Base-by-base conservation (phyloP, 1,140 invertebrate species). In the Mizuhopecten yessoensis region DNA sequence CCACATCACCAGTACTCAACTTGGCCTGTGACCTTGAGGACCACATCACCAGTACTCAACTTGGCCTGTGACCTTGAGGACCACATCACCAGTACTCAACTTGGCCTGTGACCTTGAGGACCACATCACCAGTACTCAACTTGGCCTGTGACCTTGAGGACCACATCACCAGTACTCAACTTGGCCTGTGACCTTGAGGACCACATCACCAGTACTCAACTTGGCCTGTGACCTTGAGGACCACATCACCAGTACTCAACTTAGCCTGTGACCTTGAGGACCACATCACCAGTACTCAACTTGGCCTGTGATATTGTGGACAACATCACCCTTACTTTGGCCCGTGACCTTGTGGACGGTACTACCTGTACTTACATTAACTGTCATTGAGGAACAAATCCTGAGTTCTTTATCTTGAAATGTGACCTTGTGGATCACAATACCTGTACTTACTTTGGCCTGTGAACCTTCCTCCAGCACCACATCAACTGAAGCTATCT, bases 401-500 rank as follows among this genome's bases (percentile, higher is more conserved):
- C n/a, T n/a, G n/a, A n/a, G n/a, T n/a, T n/a, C n/a, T n/a, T n/a
- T n/a, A n/a, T n/a, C 17, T 45, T 45, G 42, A 17, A 7, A 7
- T 20, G 17, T 10, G 42, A 45, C 42, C 9, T 45, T 45, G 9
- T 13, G 0, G 1, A 45, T 17, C 17, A 45, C 17, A 45, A n/a
- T 29, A 75, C n/a, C 15, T 75, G n/a, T 34, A 17, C 86, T 86
- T 39, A 92, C 91, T 86, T 90, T 92, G 29, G 87, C 34, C 9
- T 88, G 87, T 23, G 33, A 33, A 13, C 88, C 36, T 29, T 45
- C 75, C 34, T 91, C 90, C 33, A 90, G 2, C 11, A 94, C 86
- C 1, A 93, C 17, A 88, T 94, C 93, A n/a, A 90, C 75, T 49
- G 94, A 92, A 20, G 86, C 88, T 23, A 95, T 87, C 86, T 94